A percentile compares a stretch with the other conserved stretches of the same genome.
phyloP scores from a whole-genome alignment of 2,888 invertebrate genomes.

The Lobophora halterata region DNA sequence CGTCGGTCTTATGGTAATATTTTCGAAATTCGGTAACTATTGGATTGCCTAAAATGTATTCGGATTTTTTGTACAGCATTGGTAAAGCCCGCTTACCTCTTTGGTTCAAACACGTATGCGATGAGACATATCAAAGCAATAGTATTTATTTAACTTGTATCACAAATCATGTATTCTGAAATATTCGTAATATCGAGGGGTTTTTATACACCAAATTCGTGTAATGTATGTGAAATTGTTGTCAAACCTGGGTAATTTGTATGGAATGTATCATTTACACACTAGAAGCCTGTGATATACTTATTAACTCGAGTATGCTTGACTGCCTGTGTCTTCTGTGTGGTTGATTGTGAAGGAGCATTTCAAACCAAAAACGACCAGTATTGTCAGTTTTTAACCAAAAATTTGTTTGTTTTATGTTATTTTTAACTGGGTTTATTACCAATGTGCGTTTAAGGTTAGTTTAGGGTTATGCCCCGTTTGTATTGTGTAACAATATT shows the following conservation, averaged over 20 bases:
- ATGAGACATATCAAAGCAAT: conserved; percentile 73
- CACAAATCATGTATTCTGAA: conserved; percentile 28
- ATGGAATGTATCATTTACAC: conserved; percentile 67
- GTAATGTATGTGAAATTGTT: conserved; percentile 33
- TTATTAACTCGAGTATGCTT: conserved; percentile 59
- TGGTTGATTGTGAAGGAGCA: conserved; percentile 43
- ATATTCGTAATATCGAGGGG: conserved; percentile 31
- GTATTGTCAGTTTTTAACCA: conserved; percentile 73
- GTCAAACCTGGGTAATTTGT: conserved; percentile 49
- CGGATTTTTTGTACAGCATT: conserved; percentile 67
- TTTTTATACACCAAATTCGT: conserved; percentile 49
- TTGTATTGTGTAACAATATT: conserved; percentile 74
- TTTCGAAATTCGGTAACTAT: conserved; percentile 56
- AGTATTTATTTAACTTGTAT: conserved; percentile 42
- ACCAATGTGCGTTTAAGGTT: conserved; percentile 57
- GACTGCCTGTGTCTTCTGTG: conserved; percentile 64
- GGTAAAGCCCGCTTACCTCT: conserved; percentile 71
- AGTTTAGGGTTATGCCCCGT: conserved; percentile 38
- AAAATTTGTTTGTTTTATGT: conserved; percentile 53
- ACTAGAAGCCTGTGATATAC: conserved; percentile 77
- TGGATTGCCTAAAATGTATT: conserved; percentile 69
- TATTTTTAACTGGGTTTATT: conserved; percentile 53
- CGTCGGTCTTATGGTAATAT: conserved; percentile 69
- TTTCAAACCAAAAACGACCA: conserved; percentile 70
- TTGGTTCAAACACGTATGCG: conserved; percentile 43